A percentile compares a stretch with the other conserved stretches of the same genome.
These are phyloP conservation scores for Perca schrenkii DNA, from an alignment of 2,113 vertebrate genomes.

Conservation along the genomic window DNA sequence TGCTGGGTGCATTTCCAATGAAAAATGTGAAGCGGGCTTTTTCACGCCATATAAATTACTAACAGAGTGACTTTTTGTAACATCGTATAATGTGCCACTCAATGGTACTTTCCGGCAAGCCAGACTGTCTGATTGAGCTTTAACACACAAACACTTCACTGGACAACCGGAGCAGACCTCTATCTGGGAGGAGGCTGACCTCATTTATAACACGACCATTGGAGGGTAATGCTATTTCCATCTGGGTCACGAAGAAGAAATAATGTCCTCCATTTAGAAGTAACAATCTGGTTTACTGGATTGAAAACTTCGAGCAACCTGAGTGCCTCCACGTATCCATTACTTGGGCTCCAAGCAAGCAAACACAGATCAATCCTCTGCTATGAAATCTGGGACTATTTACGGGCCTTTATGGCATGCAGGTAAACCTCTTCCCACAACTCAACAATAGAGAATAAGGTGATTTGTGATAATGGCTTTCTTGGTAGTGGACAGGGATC, in stretches of 20 bases:
- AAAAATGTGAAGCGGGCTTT: background rate
- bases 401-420: background rate
- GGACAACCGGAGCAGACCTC: background rate
- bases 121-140: background rate
- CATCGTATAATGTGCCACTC: background rate
- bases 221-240: constrained; percentile 59
- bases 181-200: constrained; percentile 48
- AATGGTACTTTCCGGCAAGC: background rate
- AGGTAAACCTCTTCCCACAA: constrained; percentile 12
- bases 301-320: constrained; percentile 9
- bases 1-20: background rate
- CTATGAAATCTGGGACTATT: constrained; percentile 34
- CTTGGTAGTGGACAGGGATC: background rate
- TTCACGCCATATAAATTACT: background rate
- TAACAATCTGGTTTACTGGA: constrained; percentile 16
- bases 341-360: background rate
- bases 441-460: background rate
- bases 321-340: background rate
- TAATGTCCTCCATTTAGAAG: constrained; percentile 36
- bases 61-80: background rate
- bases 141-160: background rate
- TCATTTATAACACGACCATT: constrained; percentile 45
- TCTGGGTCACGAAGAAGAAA: constrained; percentile 64
- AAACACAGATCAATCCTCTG: constrained; percentile 16
- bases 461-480: constrained; percentile 22